Percentiles rank a stretch among this genome's conserved stretches.
phyloP scores from a whole-genome alignment of 1,140 invertebrate genomes.

The Globodera ellingtonae region DNA sequence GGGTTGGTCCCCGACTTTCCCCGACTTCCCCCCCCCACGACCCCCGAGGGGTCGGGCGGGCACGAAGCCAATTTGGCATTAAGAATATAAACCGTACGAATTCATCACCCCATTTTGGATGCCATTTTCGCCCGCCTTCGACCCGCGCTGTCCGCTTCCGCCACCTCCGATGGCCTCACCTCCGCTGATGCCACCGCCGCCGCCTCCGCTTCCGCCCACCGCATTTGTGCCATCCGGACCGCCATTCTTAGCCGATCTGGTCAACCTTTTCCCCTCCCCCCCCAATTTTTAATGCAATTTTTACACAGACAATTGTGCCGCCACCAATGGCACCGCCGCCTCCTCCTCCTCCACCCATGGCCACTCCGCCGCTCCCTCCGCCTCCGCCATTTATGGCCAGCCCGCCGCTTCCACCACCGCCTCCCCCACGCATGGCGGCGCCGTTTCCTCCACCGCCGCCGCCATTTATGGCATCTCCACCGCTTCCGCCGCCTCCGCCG shows the following conservation, averaged over 20 bases:
- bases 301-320: neutral
- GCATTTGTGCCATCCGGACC: neutral
- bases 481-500: neutral
- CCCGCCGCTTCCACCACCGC: conserved; percentile 7
- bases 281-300: no score
- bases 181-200: neutral
- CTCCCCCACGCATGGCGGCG: neutral
- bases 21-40: no score
- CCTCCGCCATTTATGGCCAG: neutral
- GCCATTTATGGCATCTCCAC: conserved; percentile 10
- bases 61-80: no score
- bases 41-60: no score
- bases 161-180: neutral
- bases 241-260: neutral
- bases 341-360: conserved; percentile 17
- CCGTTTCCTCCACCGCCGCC: conserved; percentile 13
- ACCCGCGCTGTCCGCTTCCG: neutral
- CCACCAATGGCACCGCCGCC: conserved; percentile 18
- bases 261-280: neutral
- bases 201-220: no score
- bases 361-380: neutral
- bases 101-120: no score
- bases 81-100: no score
- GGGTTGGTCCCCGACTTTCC: no score
- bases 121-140: no score